Evolutionary conservation across 2,113 vertebrate species (phyloP).

Genomic region (Clarias batrachus): DNA sequence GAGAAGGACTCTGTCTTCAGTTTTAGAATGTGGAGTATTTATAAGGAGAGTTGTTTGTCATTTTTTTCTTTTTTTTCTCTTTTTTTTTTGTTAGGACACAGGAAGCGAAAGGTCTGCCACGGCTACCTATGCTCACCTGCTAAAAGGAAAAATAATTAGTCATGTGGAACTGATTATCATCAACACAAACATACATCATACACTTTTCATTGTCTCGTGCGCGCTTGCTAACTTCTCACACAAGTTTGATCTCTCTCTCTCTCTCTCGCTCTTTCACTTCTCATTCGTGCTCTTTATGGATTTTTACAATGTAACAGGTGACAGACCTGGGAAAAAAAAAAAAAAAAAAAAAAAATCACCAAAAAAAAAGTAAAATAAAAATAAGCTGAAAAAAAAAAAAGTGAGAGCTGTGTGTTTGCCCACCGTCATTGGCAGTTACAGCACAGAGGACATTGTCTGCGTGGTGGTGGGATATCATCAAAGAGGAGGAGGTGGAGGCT

Average conservation of each 20-base stretch:
- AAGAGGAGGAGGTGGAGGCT: constrained; percentile 99
- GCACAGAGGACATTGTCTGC: constrained; percentile 99
- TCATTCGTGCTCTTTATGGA: constrained; percentile 77
- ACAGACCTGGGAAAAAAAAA: constrained; percentile 85
- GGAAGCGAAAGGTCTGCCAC: constrained; percentile 85
- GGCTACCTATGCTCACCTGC: constrained; percentile 92
- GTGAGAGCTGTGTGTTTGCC: constrained; percentile 79
- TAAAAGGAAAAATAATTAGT: constrained; percentile 89
- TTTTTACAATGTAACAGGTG: constrained; percentile 99
- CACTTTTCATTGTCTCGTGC: constrained; percentile 71
- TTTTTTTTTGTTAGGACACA: constrained; percentile 81
- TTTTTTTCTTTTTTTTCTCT: constrained; percentile 65
- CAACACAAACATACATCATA: constrained; percentile 42
- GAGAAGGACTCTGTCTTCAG: constrained; percentile 85
- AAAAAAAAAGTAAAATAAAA: constrained; percentile 57
- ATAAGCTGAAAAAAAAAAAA: constrained; percentile 81
- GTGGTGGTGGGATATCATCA: constrained; percentile 92
- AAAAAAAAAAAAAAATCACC: constrained; percentile 75
- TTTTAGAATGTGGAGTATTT: constrained; percentile 94
- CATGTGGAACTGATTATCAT: constrained; percentile 99
- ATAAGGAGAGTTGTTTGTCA: constrained; percentile 84
- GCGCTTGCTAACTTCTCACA: constrained; percentile 35
- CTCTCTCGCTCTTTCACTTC: constrained; percentile 71
- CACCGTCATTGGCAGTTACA: constrained; percentile 99
- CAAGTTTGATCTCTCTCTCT: constrained; percentile 7